Conservation (phyloP, 2,113 vertebrate species). For the Pseudolaguvia tuberculata region DNA sequence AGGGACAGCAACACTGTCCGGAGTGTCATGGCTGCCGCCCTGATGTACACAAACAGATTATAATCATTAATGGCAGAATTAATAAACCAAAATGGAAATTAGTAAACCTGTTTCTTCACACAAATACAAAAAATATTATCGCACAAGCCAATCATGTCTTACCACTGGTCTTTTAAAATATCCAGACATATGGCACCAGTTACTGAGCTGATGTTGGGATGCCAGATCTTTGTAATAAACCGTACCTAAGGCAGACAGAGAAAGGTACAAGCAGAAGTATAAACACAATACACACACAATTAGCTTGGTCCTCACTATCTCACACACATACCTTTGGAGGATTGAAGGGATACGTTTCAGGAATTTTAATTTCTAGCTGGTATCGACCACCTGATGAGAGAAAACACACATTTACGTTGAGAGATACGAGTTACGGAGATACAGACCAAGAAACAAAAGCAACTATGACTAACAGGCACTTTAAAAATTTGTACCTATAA, state of each 20-base stretch:
- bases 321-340: slow-evolving; percentile 69
- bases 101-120: background rate
- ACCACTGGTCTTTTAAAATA: slow-evolving; percentile 99
- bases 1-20: slow-evolving; percentile 96
- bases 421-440: background rate
- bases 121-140: background rate
- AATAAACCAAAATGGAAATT: background rate
- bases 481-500: background rate
- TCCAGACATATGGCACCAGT: slow-evolving; percentile 99
- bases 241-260: slow-evolving; percentile 77
- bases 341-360: slow-evolving; percentile 79
- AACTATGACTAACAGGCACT: background rate
- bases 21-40: slow-evolving; percentile 98
- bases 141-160: slow-evolving; percentile 58
- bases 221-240: slow-evolving; percentile 99
- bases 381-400: slow-evolving; percentile 69
- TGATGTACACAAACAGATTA: slow-evolving; percentile 48
- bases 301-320: background rate
- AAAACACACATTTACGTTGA: background rate
- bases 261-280: background rate
- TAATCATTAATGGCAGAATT: background rate
- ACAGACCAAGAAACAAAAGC: background rate
- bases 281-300: background rate
- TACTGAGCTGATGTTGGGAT: slow-evolving; percentile 99
- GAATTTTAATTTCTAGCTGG: slow-evolving; percentile 80